Evolutionary conservation across 2,113 vertebrate genomes (phyloP), one percentile per base, ranked within the genome.

Genomic region (Gallinago media): DNA sequence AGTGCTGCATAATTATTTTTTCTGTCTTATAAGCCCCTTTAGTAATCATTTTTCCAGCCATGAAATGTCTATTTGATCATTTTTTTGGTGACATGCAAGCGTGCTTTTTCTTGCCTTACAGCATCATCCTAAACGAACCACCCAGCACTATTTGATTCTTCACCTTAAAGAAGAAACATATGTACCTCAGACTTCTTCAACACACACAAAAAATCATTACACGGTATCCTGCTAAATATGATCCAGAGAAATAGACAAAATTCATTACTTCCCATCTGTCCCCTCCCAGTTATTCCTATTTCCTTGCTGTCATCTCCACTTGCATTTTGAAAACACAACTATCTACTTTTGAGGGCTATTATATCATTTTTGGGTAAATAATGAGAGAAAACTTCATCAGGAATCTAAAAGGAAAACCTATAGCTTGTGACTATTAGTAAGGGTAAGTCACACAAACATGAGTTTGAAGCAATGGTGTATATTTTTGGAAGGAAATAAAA

Each of bases 21-120:
- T 72, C 63, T 85, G 46, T 62, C 52, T 46, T 82, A 46, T 62
- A 89, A 65, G 62, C 34, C 46, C 62, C 29, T 89, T 85, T 75
- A 88, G 67, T 77, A 67, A 52, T 92, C 42, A 88, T 92, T 94
- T 95, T 93, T 84, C 42, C 46, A 96, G 63, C 65, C 72, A 44
- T n/a, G 68, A 73, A 93, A 67, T 1, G 1, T 47, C 42, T 83
- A 59, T 94, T 91, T 85, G 71, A 90, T 92, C 10, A 46, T 68
- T 90, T 87, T 92, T 79, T 77, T 76, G 3, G 40, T 49, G 82
- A 85, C 65, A 88, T 31, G 34, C 4, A 6, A 65, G 46, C 85
- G 56, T 47, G 44, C 67, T 77, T 90, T 82, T 80, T 76, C 87
- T 90, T 96, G 79, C 88, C 85, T 96, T 88, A 84, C 15, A 74